Evolutionary conservation across 2,888 invertebrate genomes (phyloP), one percentile per base, ranked within the genome.

Genomic region (Alloscopus bannaensis): DNA sequence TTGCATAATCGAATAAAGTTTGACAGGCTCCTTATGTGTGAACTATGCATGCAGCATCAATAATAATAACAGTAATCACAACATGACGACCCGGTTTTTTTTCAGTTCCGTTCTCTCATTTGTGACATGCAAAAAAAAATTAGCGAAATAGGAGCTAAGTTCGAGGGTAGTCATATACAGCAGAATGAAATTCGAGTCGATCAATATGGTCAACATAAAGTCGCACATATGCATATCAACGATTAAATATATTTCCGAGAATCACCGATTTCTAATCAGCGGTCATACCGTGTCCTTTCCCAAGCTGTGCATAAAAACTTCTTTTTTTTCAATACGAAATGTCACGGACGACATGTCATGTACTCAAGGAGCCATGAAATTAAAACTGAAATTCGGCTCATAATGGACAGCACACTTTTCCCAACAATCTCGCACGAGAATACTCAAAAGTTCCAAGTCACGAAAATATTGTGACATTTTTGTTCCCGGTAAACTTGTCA

Each of bases 391-490:
- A 31, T 11, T 59, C 60, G 70, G 60, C 62, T 40, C 24, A 31
- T 57, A 28, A 28, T 50, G 52, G 52, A 36, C 52, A 36, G 52
- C 66, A 16, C 18, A 20, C 13, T 50, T 50, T 26, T 2, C 4
- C 36, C 36, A 36, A 36, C 8, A 36, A 36, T 36, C 4, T n/a
- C 47, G 3, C 52, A 52, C 20, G 52, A 22, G 20, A 52, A 20
- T 4, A 52, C 6, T 52, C 52, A 64, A 64, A 66, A 79, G 57
- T 45, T 50, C 55, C 52, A 59, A 75, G 77, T 81, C 77, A 81
- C 81, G 81, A 81, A 77, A 81, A 76, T 81, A 81, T 77, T 77
- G 70, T 81, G 81, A 81, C 81, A 81, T 66, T 76, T 31, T 42
- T 59, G 29, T 20, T 31, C 22, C 31, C 31, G 4, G 16, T 18